Evolutionary conservation across 1,140 invertebrate species (phyloP).

Genomic region (Philopotamus ludificatus): DNA sequence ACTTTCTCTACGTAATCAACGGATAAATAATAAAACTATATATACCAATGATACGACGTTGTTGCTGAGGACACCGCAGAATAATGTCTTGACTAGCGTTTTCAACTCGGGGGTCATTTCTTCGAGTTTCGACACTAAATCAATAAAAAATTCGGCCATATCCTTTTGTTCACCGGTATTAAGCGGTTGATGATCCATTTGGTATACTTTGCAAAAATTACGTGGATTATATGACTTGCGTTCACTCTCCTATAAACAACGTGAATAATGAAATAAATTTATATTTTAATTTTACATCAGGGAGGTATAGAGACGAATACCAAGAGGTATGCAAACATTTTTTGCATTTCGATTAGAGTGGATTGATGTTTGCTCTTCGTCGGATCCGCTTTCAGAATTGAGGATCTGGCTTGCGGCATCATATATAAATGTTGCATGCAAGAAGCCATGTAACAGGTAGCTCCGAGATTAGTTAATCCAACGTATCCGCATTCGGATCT

Average conservation of each 20-base stretch:
- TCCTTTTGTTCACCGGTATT: constrained; percentile 97
- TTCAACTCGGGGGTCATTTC: constrained; percentile 93
- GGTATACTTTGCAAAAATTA: constrained; percentile 94
- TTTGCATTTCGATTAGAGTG: constrained; percentile 82
- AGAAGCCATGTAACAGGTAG: constrained; percentile 96
- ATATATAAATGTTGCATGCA: constrained; percentile 96
- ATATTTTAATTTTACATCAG: no score
- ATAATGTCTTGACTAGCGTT: constrained; percentile 85
- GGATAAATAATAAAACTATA: constrained; percentile 1
- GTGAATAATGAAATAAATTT: constrained; percentile 3
- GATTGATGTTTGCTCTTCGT: constrained; percentile 73
- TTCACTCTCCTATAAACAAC: constrained; percentile 75
- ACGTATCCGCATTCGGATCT: constrained; percentile 92
- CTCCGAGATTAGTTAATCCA: constrained; percentile 90
- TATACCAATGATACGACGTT: constrained; percentile 85
- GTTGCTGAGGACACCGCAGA: constrained; percentile 90
- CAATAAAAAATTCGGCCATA: constrained; percentile 98
- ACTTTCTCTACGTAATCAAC: neutral
- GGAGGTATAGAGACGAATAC: constrained; percentile 46
- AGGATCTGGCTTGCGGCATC: constrained; percentile 87
- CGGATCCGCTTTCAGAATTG: constrained; percentile 66
- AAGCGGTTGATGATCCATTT: constrained; percentile 93
- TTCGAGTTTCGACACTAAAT: constrained; percentile 92
- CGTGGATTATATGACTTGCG: constrained; percentile 92
- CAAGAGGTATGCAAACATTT: constrained; percentile 93